Evolutionary conservation across 2,797 vertebrate species (phyloP).

Genomic region (Molossus molossus): DNA sequence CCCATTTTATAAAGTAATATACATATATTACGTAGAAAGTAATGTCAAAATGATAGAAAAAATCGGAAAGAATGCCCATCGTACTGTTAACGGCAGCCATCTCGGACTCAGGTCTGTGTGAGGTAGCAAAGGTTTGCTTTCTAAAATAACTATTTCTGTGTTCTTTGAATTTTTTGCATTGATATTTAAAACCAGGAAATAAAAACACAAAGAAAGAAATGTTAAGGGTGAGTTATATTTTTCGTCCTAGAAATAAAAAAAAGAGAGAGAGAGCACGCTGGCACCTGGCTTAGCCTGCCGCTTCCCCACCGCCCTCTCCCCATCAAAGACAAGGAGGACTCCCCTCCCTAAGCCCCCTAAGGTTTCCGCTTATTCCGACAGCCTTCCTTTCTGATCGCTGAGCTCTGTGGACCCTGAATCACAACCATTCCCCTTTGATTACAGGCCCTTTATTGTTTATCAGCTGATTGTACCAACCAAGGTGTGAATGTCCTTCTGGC

Average conservation of each 20-base stretch:
- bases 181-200: not conserved
- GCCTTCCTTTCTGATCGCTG: not conserved
- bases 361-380: not conserved
- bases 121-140: not conserved
- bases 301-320: not conserved
- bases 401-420: not conserved
- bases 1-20: conserved; percentile 35
- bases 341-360: not conserved
- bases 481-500: not conserved
- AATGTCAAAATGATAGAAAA: conserved; percentile 22
- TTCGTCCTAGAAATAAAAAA: not conserved
- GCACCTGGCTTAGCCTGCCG: not conserved
- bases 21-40: not conserved
- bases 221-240: not conserved
- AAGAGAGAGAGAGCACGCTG: not conserved
- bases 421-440: not conserved
- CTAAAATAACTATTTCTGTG: conserved; percentile 55
- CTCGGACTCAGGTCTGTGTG: conserved; percentile 23
- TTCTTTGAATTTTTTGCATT: conserved; percentile 54
- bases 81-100: not conserved
- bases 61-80: not conserved
- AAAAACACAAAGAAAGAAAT: not conserved
- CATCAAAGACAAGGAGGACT: not conserved
- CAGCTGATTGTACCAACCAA: not conserved
- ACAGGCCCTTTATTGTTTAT: not conserved